A percentile compares a stretch with the other conserved stretches of the same genome.
These are phyloP conservation scores for Lycocerus yunnanus DNA, from an alignment of 2,888 invertebrate genomes.

Conservation along the genomic window DNA sequence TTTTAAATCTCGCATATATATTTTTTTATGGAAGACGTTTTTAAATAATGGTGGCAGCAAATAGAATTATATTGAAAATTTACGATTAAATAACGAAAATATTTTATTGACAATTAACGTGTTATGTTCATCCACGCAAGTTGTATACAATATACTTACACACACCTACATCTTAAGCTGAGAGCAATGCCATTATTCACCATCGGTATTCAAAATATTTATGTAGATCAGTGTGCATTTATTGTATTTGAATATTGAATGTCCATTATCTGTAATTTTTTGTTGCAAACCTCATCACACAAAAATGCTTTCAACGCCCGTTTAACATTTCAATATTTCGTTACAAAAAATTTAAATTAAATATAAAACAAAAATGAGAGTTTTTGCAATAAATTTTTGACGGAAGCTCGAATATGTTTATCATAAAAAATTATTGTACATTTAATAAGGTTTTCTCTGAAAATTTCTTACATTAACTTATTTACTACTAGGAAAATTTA, in stretches of 20 bases:
- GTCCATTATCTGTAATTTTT: not conserved
- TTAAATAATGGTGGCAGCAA: not conserved
- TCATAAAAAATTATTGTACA: too few species aligned
- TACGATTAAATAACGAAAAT: not conserved
- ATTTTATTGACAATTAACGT: slow-evolving; percentile 8
- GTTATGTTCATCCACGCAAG: not conserved
- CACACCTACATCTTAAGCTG: slow-evolving; percentile 16
- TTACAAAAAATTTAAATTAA: too few species aligned
- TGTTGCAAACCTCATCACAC: not conserved
- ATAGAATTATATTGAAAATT: not conserved
- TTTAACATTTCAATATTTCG: too few species aligned
- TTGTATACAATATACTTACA: slow-evolving; percentile 5
- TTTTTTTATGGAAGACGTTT: too few species aligned
- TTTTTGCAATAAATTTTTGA: too few species aligned
- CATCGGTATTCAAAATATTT: slow-evolving; percentile 37
- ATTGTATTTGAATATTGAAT: not conserved
- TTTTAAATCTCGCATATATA: too few species aligned
- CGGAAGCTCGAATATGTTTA: too few species aligned
- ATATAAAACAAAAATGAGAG: too few species aligned
- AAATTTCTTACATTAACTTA: too few species aligned
- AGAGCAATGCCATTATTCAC: slow-evolving; percentile 5
- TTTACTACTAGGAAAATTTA: not conserved
- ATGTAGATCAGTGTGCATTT: slow-evolving; percentile 34
- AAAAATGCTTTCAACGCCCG: not conserved
- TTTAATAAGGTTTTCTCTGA: too few species aligned